phyloP scores from a whole-genome alignment of 2,797 vertebrate genomes.

The Eulemur rubriventer region DNA sequence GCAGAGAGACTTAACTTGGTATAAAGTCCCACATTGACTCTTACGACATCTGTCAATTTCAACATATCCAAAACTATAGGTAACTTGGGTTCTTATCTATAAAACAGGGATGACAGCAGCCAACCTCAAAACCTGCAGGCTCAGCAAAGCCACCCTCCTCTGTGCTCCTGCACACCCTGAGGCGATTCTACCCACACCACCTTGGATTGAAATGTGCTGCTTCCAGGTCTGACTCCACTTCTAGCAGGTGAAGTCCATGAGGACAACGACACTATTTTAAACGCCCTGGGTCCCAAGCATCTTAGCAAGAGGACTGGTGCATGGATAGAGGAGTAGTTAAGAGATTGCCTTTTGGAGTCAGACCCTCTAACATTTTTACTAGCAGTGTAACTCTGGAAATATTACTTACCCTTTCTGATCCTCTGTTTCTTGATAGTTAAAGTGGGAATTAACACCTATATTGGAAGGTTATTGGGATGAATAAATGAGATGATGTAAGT shows the following conservation, averaged over 20 bases:
- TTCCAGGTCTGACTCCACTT: background rate
- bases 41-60: background rate
- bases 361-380: background rate
- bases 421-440: background rate
- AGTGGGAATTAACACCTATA: background rate
- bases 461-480: background rate
- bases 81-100: background rate
- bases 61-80: background rate
- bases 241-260: background rate
- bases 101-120: background rate
- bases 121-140: background rate
- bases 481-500: background rate
- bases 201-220: accelerated
- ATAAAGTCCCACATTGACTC: background rate
- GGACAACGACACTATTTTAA: too few relatives aligned
- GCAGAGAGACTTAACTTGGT: background rate
- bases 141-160: background rate
- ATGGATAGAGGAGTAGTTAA: background rate
- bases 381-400: background rate
- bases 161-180: accelerated
- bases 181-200: background rate
- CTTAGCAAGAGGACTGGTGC: background rate
- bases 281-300: background rate
- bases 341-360: background rate
- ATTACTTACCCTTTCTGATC: background rate